Percentiles rank a stretch among this genome's conserved stretches.
These are phyloP conservation scores for Tonatia bakeri DNA, from an alignment of 2,113 vertebrate species.

Conservation along the genomic window DNA sequence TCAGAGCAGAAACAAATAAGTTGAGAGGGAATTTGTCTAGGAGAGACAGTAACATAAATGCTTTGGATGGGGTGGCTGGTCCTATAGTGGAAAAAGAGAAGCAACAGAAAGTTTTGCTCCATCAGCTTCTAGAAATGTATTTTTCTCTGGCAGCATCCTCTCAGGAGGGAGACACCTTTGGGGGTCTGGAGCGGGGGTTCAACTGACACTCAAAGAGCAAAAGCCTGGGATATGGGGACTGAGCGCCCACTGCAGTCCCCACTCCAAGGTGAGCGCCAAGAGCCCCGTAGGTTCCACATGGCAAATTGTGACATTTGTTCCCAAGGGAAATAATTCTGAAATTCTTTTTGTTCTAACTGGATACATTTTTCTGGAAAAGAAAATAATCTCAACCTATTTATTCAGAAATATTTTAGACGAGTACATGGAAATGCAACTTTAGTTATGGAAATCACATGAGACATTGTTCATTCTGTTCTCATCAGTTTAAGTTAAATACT, in stretches of 20 bases:
- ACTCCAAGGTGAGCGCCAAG: neutral
- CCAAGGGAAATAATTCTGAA: neutral
- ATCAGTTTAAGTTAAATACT: neutral
- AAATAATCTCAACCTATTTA: neutral
- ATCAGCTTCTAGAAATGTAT: neutral
- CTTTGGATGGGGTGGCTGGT: neutral
- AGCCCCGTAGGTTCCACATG: neutral
- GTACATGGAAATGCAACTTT: neutral
- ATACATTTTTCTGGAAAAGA: neutral
- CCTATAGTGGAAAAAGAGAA: neutral
- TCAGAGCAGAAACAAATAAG: neutral
- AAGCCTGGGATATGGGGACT: too few relatives aligned
- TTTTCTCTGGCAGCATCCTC: neutral
- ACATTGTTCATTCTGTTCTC: neutral
- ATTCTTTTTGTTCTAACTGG: neutral
- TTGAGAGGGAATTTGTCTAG: neutral
- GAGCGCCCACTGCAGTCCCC: neutral
- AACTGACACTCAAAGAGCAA: neutral
- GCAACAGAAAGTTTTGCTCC: neutral
- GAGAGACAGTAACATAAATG: neutral
- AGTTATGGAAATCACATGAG: neutral
- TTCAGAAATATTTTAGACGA: slow-evolving; percentile 24
- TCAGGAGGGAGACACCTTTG: neutral
- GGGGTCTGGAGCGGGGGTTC: neutral
- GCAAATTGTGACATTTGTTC: neutral